A percentile compares a stretch with the other conserved stretches of the same genome.
Conservation (phyloP, 2,113 vertebrate species). For the Laterallus jamaicensis region DNA sequence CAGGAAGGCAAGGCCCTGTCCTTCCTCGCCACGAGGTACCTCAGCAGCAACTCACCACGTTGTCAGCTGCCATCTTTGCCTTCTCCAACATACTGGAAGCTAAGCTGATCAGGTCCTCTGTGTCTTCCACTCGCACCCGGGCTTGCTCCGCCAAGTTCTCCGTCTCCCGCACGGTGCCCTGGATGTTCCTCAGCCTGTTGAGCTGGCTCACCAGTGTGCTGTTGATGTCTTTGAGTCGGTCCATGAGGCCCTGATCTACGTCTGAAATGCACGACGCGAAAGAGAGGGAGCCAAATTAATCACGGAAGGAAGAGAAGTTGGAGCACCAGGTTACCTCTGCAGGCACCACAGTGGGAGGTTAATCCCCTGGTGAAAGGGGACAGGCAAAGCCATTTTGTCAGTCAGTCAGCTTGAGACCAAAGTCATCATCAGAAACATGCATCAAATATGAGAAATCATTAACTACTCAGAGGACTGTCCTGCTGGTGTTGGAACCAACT, state of each 20-base stretch:
- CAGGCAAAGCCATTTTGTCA: neutral
- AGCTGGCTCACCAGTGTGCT: constrained; percentile 86
- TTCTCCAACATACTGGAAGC: constrained; percentile 89
- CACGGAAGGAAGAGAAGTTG: neutral
- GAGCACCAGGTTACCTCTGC: neutral
- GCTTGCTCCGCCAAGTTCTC: constrained; percentile 84
- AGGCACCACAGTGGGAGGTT: neutral
- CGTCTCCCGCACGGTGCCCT: constrained; percentile 84
- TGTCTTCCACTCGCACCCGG: constrained; percentile 78
- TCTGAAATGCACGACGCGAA: constrained; percentile 64
- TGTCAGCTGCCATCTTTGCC: constrained; percentile 84
- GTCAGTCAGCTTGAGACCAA: neutral
- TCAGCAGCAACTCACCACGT: constrained; percentile 82
- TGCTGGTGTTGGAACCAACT: neutral
- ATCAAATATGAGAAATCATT: neutral
- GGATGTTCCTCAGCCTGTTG: constrained; percentile 90
- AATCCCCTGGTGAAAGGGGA: neutral
- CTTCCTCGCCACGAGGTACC: neutral
- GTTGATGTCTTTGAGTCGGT: constrained; percentile 89
- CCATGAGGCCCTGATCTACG: constrained; percentile 86
- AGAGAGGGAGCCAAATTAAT: neutral
- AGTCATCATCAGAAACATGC: neutral
- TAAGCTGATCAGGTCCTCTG: constrained; percentile 83
- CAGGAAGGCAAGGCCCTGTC: neutral
- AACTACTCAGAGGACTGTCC: neutral